Base-by-base conservation (phyloP, 2,113 vertebrate species). In the Narcine bancroftii region DNA sequence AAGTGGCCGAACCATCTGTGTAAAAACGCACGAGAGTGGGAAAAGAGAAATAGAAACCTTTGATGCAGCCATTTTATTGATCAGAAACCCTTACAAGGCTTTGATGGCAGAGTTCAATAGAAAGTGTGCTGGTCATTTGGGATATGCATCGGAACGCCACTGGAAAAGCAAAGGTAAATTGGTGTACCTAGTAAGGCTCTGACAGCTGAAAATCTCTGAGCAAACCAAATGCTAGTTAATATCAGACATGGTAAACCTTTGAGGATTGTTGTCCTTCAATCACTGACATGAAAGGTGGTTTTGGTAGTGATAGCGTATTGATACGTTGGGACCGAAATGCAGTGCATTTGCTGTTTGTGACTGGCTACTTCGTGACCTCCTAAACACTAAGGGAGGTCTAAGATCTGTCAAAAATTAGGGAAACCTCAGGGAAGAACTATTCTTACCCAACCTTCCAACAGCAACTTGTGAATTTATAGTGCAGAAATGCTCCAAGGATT, bases 11-110 rank as follows among this genome's bases (percentile, higher is more conserved):
- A 99, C 97, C 93, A 97, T 99, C 95, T 99, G 98, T 0, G 96
- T 99, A 81, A 99, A 99, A 95, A 99, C 98, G 0, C 99, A 99
- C 0, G 99, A 99, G 95, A 99, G 99, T 0, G 97, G 99, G 73
- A 96, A 95, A 94, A 97, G 96, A 0, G 98, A 99, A 93, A 98
- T 99, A 0, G 97, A 99, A 92, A 98, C 98, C 97, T 99, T 98
- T 0, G 97, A 99, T 93, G 97, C 98, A 0, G 97, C 98, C 0
- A 98, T 99, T 94, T 95, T 99, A 94, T 93, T 99, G 73, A 98
- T 99, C 92, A 95, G 99, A 92, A 99, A 99, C 95, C 99, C 99
- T 0, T 99, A 99, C 95, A 97, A 97, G 75, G 98, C 98, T 0
- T 96, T 99, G 60, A 94, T 99, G 95, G 99, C 99, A 0, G 99